A percentile compares a stretch with the other conserved stretches of the same genome.
phyloP scores from a whole-genome alignment of 2,888 invertebrate genomes.

The Rhaphigaster nebulosa region DNA sequence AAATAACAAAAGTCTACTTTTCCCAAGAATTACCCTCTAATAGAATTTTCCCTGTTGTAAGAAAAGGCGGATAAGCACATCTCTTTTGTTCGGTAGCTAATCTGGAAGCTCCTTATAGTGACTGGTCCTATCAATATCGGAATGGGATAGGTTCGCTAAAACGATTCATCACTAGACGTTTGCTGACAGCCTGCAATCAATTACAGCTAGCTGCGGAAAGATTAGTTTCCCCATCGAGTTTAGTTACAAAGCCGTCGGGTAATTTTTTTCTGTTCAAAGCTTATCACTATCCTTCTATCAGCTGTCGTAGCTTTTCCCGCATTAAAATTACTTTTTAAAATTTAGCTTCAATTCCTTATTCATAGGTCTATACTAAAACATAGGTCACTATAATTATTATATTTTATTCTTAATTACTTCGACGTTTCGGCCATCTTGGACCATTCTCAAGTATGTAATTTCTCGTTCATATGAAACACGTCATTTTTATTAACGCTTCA shows the following conservation, averaged over 20 bases:
- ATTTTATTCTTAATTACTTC: no score
- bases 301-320: no score
- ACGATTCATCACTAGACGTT: slow-evolving; percentile 5
- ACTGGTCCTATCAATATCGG: slow-evolving; percentile 18
- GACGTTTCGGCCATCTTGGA: no score
- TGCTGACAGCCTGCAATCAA: slow-evolving; percentile 9
- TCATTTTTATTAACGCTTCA: no score
- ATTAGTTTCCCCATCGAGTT: not conserved
- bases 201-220: slow-evolving; percentile 20
- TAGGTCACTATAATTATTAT: no score
- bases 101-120: slow-evolving; percentile 25
- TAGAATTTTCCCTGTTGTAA: not conserved
- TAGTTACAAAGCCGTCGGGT: not conserved
- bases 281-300: not conserved
- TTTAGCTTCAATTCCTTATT: no score
- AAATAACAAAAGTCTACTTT: not conserved
- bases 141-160: slow-evolving; percentile 22
- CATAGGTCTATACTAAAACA: no score
- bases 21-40: not conserved
- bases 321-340: no score
- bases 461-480: no score
- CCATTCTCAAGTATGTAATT: no score
- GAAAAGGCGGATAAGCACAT: not conserved
- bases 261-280: not conserved
- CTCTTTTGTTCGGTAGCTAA: not conserved